These are phyloP conservation scores for Diogma glabrata DNA, from an alignment of 2,888 invertebrate species.

Conservation along the genomic window DNA sequence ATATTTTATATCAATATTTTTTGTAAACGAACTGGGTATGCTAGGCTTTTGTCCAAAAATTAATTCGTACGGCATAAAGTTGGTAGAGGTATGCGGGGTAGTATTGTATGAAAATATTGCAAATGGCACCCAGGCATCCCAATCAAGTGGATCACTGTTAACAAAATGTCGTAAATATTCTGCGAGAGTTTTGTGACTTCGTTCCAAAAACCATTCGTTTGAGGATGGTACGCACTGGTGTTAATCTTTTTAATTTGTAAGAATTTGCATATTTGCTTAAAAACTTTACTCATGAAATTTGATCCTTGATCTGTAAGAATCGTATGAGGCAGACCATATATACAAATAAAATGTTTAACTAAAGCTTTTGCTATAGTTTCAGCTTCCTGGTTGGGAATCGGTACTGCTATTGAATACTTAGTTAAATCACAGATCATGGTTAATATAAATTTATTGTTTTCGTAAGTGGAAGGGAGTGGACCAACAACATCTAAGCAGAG, in stretches of 20 bases:
- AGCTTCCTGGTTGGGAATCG: conserved; percentile 10
- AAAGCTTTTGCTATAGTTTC: conserved; percentile 14
- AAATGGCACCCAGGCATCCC: conserved; percentile 25
- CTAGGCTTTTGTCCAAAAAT: conserved; percentile 27
- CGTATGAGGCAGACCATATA: conserved; percentile 6
- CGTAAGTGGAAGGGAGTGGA: conserved; percentile 7
- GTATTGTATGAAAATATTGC: conserved; percentile 27
- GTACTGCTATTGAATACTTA: conserved; percentile 11
- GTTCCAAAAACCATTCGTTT: conserved; percentile 26
- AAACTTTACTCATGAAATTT: background rate
- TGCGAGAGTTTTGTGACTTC: conserved; percentile 23
- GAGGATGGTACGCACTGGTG: conserved; percentile 26
- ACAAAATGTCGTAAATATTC: conserved; percentile 26
- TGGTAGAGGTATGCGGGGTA: conserved; percentile 24
- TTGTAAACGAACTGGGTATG: conserved; percentile 22
- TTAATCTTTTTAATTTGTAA: conserved; percentile 24
- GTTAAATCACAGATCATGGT: conserved; percentile 14
- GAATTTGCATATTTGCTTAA: conserved; percentile 14
- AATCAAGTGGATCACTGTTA: conserved; percentile 20
- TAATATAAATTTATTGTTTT: conserved; percentile 9
- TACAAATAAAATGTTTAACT: conserved; percentile 15
- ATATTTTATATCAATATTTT: conserved; percentile 17
- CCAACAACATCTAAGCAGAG: background rate
- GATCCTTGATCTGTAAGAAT: background rate
- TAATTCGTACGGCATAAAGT: conserved; percentile 28